These are phyloP conservation scores for Plumapathes pennacea DNA, from an alignment of 92 coral and sea anemone genomes.

Conservation along the genomic window DNA sequence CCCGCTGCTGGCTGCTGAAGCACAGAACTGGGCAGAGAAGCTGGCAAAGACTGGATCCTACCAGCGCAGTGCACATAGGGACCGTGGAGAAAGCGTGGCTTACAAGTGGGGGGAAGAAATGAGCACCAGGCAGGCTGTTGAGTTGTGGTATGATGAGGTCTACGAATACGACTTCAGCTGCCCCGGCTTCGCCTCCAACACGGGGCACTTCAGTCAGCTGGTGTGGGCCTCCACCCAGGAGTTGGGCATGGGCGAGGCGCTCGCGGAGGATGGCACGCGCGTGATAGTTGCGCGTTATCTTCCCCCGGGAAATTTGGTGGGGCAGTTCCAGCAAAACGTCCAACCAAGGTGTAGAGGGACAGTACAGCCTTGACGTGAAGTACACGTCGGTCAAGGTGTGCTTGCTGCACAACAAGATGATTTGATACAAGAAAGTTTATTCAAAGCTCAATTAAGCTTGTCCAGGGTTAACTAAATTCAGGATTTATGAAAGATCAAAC, in stretches of 20 bases:
- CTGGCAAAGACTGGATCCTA: slow-evolving; percentile 75
- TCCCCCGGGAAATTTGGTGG: slow-evolving; percentile 94
- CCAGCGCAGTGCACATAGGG: slow-evolving; percentile 82
- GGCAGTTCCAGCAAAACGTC: slow-evolving; percentile 87
- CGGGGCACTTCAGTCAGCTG: slow-evolving; percentile 88
- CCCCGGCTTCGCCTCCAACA: slow-evolving; percentile 87
- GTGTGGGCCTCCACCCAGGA: slow-evolving; percentile 86
- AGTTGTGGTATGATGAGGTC: slow-evolving; percentile 93
- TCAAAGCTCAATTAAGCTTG: too few species aligned
- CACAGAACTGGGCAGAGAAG: slow-evolving; percentile 94
- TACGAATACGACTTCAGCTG: slow-evolving; percentile 75
- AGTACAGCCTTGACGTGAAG: too few species aligned
- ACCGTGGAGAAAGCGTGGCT: slow-evolving; percentile 90
- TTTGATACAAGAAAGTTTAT: too few species aligned
- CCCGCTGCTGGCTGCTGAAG: slow-evolving; percentile 76
- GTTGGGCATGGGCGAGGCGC: slow-evolving; percentile 94
- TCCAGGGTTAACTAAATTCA: too few species aligned
- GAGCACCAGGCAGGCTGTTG: slow-evolving; percentile 85
- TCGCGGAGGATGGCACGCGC: slow-evolving; percentile 83
- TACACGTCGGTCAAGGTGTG: too few species aligned
- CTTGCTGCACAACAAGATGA: too few species aligned
- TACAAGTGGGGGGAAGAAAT: slow-evolving; percentile 81
- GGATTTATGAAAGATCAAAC: too few species aligned
- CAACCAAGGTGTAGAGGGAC: slow-evolving; percentile 57
- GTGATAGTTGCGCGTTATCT: slow-evolving; percentile 88